These are phyloP conservation scores for Sceliomorpha sp. DNA, from an alignment of 2,888 invertebrate species.

Conservation along the genomic window DNA sequence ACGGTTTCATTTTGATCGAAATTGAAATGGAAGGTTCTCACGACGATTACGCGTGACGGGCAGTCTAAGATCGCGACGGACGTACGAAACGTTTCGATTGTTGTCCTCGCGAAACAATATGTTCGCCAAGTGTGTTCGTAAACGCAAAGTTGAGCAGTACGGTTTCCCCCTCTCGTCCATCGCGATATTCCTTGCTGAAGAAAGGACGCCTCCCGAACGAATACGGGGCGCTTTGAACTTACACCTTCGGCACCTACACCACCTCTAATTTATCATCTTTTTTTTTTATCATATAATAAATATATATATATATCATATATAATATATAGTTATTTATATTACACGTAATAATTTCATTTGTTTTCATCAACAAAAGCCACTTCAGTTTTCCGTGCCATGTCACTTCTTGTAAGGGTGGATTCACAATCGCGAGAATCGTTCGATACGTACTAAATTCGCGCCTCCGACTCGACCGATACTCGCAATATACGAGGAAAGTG, in stretches of 20 bases:
- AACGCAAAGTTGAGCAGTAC: slow-evolving; percentile 46
- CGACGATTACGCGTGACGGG: slow-evolving; percentile 18
- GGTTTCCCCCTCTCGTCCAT: slow-evolving; percentile 37
- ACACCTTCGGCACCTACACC: slow-evolving; percentile 64
- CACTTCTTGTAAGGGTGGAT: slow-evolving; percentile 48
- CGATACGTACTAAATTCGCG: no score
- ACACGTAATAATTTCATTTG: slow-evolving; percentile 74
- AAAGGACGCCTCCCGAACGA: slow-evolving; percentile 63
- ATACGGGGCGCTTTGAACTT: slow-evolving; percentile 67
- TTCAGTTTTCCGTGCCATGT: slow-evolving; percentile 55
- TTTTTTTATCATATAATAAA: slow-evolving; percentile 74
- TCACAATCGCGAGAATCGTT: slow-evolving; percentile 40
- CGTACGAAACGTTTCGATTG: slow-evolving; percentile 13
- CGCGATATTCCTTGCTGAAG: slow-evolving; percentile 41
- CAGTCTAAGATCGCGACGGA: slow-evolving; percentile 28
- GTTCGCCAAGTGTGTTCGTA: not conserved
- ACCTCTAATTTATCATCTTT: slow-evolving; percentile 69
- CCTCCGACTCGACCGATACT: no score
- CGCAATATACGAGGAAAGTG: no score
- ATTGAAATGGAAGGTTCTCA: no score
- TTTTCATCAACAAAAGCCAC: slow-evolving; percentile 63
- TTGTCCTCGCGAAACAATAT: not conserved
- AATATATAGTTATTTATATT: slow-evolving; percentile 72
- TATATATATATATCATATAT: slow-evolving; percentile 72
- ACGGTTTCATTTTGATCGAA: no score